A percentile compares a stretch with the other conserved stretches of the same genome.
Evolutionary conservation across 2,113 vertebrate genomes (phyloP).

Genomic region (Gymnogyps californianus): DNA sequence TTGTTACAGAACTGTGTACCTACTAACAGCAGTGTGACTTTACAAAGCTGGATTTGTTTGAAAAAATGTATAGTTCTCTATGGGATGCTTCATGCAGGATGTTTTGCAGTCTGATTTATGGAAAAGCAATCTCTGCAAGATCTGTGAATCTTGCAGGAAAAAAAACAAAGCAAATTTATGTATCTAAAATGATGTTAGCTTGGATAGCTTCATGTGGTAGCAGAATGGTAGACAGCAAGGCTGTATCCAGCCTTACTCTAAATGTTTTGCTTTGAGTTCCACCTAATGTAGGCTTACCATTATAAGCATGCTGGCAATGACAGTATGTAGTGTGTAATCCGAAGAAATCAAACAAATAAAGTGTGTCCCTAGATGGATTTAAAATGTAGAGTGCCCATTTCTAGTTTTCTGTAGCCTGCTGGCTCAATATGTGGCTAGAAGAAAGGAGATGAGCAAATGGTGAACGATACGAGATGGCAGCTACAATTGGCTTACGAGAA

Average conservation of each 20-base stretch:
- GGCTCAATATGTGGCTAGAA: background rate
- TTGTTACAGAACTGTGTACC: background rate
- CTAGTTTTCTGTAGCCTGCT: conserved; percentile 4
- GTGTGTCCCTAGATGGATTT: background rate
- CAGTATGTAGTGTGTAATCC: background rate
- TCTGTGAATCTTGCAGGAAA: background rate
- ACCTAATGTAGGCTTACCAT: background rate
- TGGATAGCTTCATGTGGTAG: background rate
- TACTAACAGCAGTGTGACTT: background rate
- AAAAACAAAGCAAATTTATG: background rate
- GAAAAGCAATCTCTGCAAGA: background rate
- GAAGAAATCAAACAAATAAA: background rate
- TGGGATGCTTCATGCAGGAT: background rate
- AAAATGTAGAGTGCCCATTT: background rate
- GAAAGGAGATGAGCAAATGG: conserved; percentile 41
- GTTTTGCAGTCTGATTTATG: background rate
- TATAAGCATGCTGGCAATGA: background rate
- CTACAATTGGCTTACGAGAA: conserved; percentile 13
- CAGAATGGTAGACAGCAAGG: background rate
- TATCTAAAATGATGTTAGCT: background rate
- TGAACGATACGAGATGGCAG: conserved; percentile 41
- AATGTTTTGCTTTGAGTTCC: background rate
- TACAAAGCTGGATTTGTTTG: background rate
- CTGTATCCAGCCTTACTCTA: background rate
- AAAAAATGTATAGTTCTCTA: background rate